Base-by-base conservation (phyloP, 2,888 invertebrate species). In the Dermolepida albohirtum region DNA sequence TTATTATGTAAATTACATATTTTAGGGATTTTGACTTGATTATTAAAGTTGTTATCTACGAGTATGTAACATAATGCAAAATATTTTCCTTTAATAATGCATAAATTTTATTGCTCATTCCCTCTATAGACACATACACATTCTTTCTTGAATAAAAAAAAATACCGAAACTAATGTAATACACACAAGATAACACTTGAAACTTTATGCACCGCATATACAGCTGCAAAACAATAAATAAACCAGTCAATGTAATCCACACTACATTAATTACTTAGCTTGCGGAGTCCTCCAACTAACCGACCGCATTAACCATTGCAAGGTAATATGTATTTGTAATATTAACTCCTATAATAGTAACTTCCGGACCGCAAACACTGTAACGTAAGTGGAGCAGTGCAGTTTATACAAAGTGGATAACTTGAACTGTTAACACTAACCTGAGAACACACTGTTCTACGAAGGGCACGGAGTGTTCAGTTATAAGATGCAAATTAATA, bases 291-390 rank as follows among this genome's bases (percentile, higher is more conserved):
- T 47, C n/a, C 59, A 29, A 44, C 40, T 47, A 62, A 62, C 49
- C 47, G 47, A 34, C 59, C 43, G n/a, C 39, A 22, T 14, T 49
- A 47, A 39, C 59, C 47, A 34, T 8, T 62, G 47, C 59, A 62
- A 17, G 34, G n/a, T 34, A 47, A n/a, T 34, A 62, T 34, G 29
- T 62, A 62, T 14, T 62, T 62, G 59, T 49, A 47, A 62, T 47
- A 34, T 47, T 62, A 62, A 62, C 59, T 62, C 47, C 47, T 47
- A 62, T 62, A 47, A 62, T 16, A 49, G 59, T 47, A 62, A 62
- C 59, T 62, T 62, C 59, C 34, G 29, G n/a, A 16, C 49, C 59
- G 39, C 47, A 47, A 62, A 62, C 34, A 47, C 29, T 47, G 44
- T 62, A 62, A 62, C 34, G 47, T 59, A 59, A 44, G 44, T 62